These are phyloP conservation scores for Drosophila pectinifera DNA, from an alignment of 1,140 invertebrate species.

Conservation along the genomic window DNA sequence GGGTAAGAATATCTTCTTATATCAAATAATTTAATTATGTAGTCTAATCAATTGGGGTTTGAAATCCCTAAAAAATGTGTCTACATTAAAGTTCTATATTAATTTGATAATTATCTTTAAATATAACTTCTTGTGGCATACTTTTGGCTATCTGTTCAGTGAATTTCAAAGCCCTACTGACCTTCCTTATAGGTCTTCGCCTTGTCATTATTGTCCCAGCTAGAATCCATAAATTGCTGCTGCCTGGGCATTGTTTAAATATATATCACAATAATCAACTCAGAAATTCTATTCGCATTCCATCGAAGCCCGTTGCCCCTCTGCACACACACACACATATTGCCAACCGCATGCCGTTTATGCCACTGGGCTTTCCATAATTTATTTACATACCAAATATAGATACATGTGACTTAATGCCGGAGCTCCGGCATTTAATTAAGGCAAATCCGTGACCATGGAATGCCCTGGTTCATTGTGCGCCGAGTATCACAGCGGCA, in stretches of 20 bases:
- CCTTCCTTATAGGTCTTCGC: too few species aligned
- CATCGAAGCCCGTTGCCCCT: constrained; percentile 6
- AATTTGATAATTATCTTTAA: too few species aligned
- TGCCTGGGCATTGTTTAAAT: constrained; percentile 9
- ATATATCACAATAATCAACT: constrained; percentile 39
- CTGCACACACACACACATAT: neutral
- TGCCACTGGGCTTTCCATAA: constrained; percentile 51
- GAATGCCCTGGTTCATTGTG: constrained; percentile 25
- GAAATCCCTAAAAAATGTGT: too few species aligned
- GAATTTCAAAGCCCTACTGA: too few species aligned
- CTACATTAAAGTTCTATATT: too few species aligned
- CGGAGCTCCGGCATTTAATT: constrained; percentile 59
- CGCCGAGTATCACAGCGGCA: constrained; percentile 32
- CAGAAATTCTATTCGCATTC: constrained; percentile 40
- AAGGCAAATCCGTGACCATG: constrained; percentile 43
- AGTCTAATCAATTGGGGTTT: too few species aligned
- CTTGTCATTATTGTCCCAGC: neutral
- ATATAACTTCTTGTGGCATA: too few species aligned
- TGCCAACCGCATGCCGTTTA: constrained; percentile 28
- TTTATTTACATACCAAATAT: constrained; percentile 41
- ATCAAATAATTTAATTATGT: too few species aligned
- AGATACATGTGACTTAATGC: constrained; percentile 46
- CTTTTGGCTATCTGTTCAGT: too few species aligned
- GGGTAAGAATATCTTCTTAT: too few species aligned
- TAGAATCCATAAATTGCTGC: neutral